Evolutionary conservation across 1,140 invertebrate species (phyloP).

Genomic region (Calosoma granatense): DNA sequence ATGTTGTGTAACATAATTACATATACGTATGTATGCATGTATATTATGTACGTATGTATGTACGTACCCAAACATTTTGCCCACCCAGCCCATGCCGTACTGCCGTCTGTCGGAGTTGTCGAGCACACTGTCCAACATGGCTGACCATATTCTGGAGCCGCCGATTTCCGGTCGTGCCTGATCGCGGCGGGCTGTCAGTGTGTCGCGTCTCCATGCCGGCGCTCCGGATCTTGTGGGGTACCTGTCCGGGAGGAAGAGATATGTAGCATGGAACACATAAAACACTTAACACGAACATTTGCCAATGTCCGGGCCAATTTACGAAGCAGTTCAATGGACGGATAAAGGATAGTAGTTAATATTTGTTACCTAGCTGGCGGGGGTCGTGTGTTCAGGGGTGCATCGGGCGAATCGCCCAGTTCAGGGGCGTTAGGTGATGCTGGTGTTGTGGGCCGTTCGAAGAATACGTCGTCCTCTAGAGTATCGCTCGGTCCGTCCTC

Average conservation of each 20-base stretch:
- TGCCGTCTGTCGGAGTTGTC: slow-evolving; percentile 73
- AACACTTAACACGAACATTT: too few relatives aligned
- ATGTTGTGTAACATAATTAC: too few relatives aligned
- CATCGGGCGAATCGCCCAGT: slow-evolving; percentile 18
- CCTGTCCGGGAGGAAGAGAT: too few relatives aligned
- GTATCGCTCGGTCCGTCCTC: slow-evolving; percentile 21
- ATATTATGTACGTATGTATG: slow-evolving; percentile 10
- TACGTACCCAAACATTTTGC: slow-evolving; percentile 61
- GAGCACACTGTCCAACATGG: slow-evolving; percentile 56
- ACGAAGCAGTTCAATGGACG: background rate
- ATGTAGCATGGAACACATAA: too few relatives aligned
- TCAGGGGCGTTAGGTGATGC: slow-evolving; percentile 18
- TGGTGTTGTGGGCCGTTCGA: slow-evolving; percentile 27
- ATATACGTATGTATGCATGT: background rate
- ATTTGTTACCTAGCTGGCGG: background rate
- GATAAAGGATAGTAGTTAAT: background rate
- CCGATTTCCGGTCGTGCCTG: slow-evolving; percentile 37
- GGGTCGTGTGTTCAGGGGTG: slow-evolving; percentile 13
- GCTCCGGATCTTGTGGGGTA: slow-evolving; percentile 13
- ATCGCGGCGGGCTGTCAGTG: slow-evolving; percentile 23
- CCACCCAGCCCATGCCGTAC: slow-evolving; percentile 77
- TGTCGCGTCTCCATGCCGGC: slow-evolving; percentile 28
- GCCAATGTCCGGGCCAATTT: background rate
- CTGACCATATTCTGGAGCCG: slow-evolving; percentile 52
- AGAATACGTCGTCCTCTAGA: slow-evolving; percentile 34